Conservation (phyloP, 2,888 invertebrate species). For the Melipona bicolor region DNA sequence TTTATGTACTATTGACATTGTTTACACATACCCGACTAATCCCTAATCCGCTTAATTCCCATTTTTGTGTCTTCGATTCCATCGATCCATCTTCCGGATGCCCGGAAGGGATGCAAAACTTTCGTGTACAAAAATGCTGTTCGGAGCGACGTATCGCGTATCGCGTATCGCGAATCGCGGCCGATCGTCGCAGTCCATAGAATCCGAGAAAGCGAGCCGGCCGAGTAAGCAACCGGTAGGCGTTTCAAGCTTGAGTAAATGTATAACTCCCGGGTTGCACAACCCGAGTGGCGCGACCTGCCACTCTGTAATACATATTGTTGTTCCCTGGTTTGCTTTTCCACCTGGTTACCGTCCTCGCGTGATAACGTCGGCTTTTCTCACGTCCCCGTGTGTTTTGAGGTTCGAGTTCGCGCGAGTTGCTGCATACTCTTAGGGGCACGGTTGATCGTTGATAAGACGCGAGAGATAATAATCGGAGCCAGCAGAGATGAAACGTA, state of each 20-base stretch:
- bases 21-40: no score
- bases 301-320: conserved; percentile 1
- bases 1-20: no score
- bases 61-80: conserved; percentile 17
- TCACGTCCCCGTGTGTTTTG: background rate
- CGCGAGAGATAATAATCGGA: background rate
- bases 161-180: conserved; percentile 26
- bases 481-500: background rate
- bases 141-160: conserved; percentile 10
- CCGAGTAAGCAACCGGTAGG: conserved; percentile 17
- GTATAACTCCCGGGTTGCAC: conserved; percentile 27
- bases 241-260: conserved; percentile 43
- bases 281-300: background rate
- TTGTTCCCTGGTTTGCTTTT: conserved; percentile 13
- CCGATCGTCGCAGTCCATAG: conserved; percentile 39
- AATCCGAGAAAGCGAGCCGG: conserved; percentile 40
- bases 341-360: background rate
- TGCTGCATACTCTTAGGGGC: background rate
- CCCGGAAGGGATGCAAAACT: conserved; percentile 32
- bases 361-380: background rate
- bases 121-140: conserved; percentile 42
- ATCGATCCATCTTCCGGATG: conserved; percentile 65
- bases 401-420: background rate
- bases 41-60: no score
- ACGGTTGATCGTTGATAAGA: background rate